Conservation (phyloP, 2,888 invertebrate species). For the Adineta ricciae region DNA sequence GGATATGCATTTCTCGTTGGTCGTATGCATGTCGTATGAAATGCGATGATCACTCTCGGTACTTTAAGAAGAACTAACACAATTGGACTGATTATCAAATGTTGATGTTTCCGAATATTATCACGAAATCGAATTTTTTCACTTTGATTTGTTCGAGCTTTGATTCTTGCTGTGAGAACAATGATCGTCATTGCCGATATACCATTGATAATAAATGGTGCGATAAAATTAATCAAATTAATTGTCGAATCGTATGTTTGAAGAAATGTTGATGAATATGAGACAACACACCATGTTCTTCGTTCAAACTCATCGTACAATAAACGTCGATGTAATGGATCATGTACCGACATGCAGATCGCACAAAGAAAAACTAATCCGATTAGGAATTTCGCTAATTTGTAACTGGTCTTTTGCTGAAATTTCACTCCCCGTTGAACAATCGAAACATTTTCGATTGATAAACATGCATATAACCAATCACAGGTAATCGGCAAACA, state of each 20-base stretch:
- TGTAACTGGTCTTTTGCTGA: neutral
- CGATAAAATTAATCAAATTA: neutral
- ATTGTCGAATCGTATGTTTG: neutral
- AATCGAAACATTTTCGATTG: neutral
- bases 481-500: neutral
- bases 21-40: neutral
- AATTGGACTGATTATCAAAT: neutral
- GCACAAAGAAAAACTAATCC: neutral
- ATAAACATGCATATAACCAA: neutral
- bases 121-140: neutral
- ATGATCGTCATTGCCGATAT: neutral
- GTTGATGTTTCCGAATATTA: neutral
- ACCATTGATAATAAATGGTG: neutral
- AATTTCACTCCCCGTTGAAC: neutral
- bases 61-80: neutral
- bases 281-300: neutral
- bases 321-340: neutral
- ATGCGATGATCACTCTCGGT: neutral
- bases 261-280: neutral
- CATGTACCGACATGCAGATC: neutral
- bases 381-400: neutral
- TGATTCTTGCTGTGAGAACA: neutral
- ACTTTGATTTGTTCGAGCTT: neutral
- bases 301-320: neutral
- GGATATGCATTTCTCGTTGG: too few relatives aligned